Evolutionary conservation across 23 tunicate genomes (phyloP), one percentile per base, ranked within the genome.

Genomic region (Clavelina lepadiformis): DNA sequence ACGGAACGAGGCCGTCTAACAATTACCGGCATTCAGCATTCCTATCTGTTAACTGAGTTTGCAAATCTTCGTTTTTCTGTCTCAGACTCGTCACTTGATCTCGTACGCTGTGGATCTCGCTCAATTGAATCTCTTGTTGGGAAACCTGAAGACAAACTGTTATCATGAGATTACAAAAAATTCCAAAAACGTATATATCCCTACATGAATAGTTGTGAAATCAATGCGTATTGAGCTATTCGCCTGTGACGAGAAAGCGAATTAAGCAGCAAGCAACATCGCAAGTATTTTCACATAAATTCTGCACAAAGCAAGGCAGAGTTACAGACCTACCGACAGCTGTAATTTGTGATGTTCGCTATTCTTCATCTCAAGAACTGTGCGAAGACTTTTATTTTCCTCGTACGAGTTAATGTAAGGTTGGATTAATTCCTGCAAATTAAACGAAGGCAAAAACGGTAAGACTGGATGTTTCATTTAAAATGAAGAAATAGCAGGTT

Each of bases 11-110:
- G n/a, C n/a, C n/a, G n/a, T n/a, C n/a, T n/a, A n/a, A n/a, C n/a
- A n/a, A n/a, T 35, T 56, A 74, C 81, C 93, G 69, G 4, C 67
- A 68, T 62, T 84, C 82, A 3, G 29, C 64, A 26, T 57, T 63
- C 33, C 63, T 84, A 13, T 84, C 93, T 2, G 70, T 69, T 11
- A 84, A 52, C 55, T 76, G 93, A 21, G 72, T 57, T 36, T 65
- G 73, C 20, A 84, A 52, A 35, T 84, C 93, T 63, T 84, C 93
- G 61, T 84, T 84, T 26, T 79, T 69, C 53, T 84, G 93, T 61
- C 45, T 46, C 28, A 84, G 33, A 18, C 67, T 46, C 2, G 50
- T 70, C 65, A 84, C 77, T 35, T 76, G 81, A 56, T 76, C 68
- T 3, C 74, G 56, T 2, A 76, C 46, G 1, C 49, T 33, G 8